Evolutionary conservation across 2,797 vertebrate genomes (phyloP), one percentile per base, ranked within the genome.

Genomic region (Cetoscarus ocellatus): DNA sequence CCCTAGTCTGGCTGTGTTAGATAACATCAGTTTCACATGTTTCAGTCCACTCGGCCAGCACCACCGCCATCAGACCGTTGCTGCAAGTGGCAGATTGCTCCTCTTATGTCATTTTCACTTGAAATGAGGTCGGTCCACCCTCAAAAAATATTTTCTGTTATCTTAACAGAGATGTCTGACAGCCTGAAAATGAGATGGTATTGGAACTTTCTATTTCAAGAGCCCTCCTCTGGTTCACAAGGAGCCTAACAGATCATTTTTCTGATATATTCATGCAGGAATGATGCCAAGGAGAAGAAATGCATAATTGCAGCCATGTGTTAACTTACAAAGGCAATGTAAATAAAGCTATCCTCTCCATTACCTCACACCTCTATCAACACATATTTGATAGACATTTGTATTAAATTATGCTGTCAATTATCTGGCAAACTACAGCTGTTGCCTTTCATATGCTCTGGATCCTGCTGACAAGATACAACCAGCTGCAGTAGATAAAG

Each of bases 91-190:
- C 67, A 75, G 78, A 86, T 79, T 73, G 53, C 67, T 77, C 53
- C 56, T 77, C 70, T 69, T 67, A 62, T 73, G 70, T 85, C 63
- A 83, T 78, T 79, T 67, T 75, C 40, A 58, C 54, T 80, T 73
- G 67, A 79, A 86, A 86, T 85, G 82, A 73, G 65, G 74, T 71
- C 61, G 71, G 52, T 66, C 65, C 57, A 49, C 58, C 51, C 59
- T 49, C 75, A 75, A 66, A 76, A 75, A 58, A 39, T 67, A 68
- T 73, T 85, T 83, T 77, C 65, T 70, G 54, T 75, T 83, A 83
- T 85, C 82, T 79, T 71, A 58, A 66, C 76, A 61, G 59, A 61
- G 71, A 81, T 66, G 71, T 79, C 76, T 88, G 70, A 63, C 61
- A 58, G 70, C 45, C 42, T 12, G 45, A 34, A 52, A 88, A 71